These are phyloP conservation scores for Drosophila takahashii DNA, from an alignment of 1,140 invertebrate species.

Conservation along the genomic window DNA sequence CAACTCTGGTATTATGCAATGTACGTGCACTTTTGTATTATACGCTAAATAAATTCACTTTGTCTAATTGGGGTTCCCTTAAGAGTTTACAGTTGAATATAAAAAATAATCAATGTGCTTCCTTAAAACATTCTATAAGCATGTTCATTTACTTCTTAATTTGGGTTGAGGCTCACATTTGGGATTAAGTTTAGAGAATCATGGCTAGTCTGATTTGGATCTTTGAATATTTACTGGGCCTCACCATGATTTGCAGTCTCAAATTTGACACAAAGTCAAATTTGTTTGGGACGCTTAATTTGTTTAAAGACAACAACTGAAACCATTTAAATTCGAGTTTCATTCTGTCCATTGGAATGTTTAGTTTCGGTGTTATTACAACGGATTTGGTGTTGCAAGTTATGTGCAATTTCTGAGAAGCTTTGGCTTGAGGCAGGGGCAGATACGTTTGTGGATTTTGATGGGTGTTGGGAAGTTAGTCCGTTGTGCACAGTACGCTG, in stretches of 20 bases:
- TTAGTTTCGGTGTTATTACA: slow-evolving; percentile 26
- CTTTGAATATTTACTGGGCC: neutral
- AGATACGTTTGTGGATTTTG: slow-evolving; percentile 28
- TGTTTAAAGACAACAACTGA: neutral
- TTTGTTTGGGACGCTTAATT: neutral
- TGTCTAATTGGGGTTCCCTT: neutral
- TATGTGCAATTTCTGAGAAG: slow-evolving; percentile 55
- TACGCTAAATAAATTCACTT: slow-evolving; percentile 3
- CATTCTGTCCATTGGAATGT: slow-evolving; percentile 60
- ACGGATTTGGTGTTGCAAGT: slow-evolving; percentile 44
- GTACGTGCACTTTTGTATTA: slow-evolving; percentile 2
- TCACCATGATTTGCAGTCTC: neutral
- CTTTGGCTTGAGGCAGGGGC: slow-evolving; percentile 24
- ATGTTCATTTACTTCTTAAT: neutral
- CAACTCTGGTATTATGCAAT: neutral
- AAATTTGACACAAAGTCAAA: neutral
- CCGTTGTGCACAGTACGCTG: slow-evolving; percentile 57
- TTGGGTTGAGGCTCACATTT: neutral
- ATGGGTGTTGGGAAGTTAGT: slow-evolving; percentile 39
- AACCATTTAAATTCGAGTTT: slow-evolving; percentile 73
- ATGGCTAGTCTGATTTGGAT: neutral
- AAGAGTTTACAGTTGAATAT: neutral
- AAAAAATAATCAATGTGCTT: neutral
- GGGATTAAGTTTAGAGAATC: neutral
- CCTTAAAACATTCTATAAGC: neutral